Evolutionary conservation across 2,113 vertebrate genomes (phyloP), one percentile per base, ranked within the genome.

Genomic region (Cyrtonyx montezumae): DNA sequence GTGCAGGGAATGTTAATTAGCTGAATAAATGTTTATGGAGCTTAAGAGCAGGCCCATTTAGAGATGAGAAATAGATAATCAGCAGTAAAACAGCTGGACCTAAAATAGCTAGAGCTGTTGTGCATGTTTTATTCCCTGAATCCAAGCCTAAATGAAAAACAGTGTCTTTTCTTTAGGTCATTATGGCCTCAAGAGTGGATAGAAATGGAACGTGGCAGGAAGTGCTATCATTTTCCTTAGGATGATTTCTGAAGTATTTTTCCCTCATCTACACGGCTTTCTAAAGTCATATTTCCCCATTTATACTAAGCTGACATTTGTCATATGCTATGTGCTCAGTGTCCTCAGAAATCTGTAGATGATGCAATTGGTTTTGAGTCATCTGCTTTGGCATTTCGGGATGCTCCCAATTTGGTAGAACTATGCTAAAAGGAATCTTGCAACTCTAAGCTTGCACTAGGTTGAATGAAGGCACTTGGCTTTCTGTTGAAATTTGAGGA

Each of bases 21-120:
- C 79, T 91, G 74, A 83, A 82, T 69, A 84, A 93, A 93, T 78
- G 76, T 93, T 94, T 90, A 49, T 84, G 76, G 79, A 91, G 66
- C 48, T 91, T 51, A 70, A 83, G 61, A 96, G 56, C 42, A 62
- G 55, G n/a, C 80, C 49, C 58, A 2, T 86, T 88, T 75, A 86
- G 85, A 90, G 81, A 67, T 0, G 2, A 90, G 45, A 93, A 68
- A 90, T 56, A n/a, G 10, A 46, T 69, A 37, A 68, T 76, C 59
- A 93, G 62, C 87, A 88, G 22, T 79, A 83, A 93, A 96, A 42
- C 91, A 94, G 70, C 75, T 92, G 84, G 87, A 42, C 51, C 55
- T 87, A 46, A 26, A 73, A 40, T 45, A 9, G 15, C 17, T 45
- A 30, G 43, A 84, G 22, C 69, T 34, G 1, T 42, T 77, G 45